Base-by-base conservation (phyloP, 2,797 vertebrate genomes). In the Momotus momota region DNA sequence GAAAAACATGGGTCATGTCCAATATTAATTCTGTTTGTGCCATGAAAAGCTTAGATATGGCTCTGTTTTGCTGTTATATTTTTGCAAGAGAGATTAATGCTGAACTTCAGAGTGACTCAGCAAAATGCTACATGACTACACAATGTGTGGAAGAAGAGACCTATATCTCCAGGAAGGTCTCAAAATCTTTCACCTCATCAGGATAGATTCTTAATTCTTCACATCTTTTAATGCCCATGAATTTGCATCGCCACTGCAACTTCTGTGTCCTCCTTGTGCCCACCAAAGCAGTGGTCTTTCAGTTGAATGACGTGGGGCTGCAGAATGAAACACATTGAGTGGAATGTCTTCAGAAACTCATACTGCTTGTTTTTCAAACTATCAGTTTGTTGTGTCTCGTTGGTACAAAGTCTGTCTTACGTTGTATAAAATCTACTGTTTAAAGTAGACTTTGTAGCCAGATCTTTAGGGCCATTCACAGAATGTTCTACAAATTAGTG, bases 291-390 rank as follows among this genome's bases (percentile, higher is more conserved):
- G 15, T 11, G 16, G 11, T 58, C 60, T 81, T 49, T 33, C 16
- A 62, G 25, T 5, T 83, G 31, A 70, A 40, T 46, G 19, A n/a
- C 23, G 20, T 19, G 52, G 46, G 27, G 25, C 78, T 83, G 65
- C 22, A n/a, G 7, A 46, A 82, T 14, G 16, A 43, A 66, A 18
- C 27, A 10, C n/a, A 55, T 58, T 69, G 43, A 29, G 6, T 14
- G 12, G 31, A 12, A 5, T 7, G 2, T 33, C n/a, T 61, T 73
- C 57, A 64, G 51, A 35, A 64, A 26, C 5, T 22, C 0, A 0
- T 58, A 18, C 18, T 29, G 13, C 31, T 69, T 52, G 13, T 54
- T 57, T 55, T 65, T 77, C 17, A 17, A 40, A 58, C 5, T 1
- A 19, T 23, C 41, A 5, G 4, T 40, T 57, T 57, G 2, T 43